A percentile compares a stretch with the other conserved stretches of the same genome.
phyloP scores from a whole-genome alignment of 2,113 vertebrate genomes.

The Urocynchramus pylzowi region DNA sequence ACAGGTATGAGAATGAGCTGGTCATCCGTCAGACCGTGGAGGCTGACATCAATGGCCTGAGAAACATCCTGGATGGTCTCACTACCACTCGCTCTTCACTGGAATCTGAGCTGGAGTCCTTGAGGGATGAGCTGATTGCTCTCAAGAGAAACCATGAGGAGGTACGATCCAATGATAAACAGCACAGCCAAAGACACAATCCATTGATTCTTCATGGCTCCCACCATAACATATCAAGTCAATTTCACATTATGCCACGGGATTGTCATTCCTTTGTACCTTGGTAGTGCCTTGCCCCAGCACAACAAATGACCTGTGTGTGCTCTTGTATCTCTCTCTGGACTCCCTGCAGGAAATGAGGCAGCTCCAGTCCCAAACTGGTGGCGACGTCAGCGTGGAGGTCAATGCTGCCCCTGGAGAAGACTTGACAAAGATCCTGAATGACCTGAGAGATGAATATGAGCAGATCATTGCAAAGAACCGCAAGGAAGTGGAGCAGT shows the following conservation, averaged over 20 bases:
- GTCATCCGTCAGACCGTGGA: conserved; percentile 50
- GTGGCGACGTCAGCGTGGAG: conserved; percentile 64
- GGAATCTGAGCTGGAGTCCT: not conserved
- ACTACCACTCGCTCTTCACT: conserved; percentile 16
- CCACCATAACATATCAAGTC: not conserved
- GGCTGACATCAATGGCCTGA: conserved; percentile 57
- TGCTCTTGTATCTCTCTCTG: not conserved
- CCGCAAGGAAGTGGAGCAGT: conserved; percentile 77
- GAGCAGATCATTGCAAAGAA: conserved; percentile 78
- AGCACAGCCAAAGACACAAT: not conserved
- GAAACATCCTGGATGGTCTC: conserved; percentile 58
- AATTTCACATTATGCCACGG: not conserved
- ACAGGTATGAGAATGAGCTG: conserved; percentile 66
- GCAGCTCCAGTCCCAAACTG: conserved; percentile 28
- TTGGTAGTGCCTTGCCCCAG: not conserved
- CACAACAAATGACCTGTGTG: not conserved
- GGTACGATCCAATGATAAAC: not conserved
- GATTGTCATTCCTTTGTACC: not conserved
- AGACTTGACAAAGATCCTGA: conserved; percentile 63
- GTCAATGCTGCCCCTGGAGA: conserved; percentile 57
- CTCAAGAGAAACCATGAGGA: conserved; percentile 72
- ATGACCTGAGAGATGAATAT: conserved; percentile 74
- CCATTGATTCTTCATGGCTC: not conserved
- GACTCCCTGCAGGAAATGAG: conserved; percentile 33
- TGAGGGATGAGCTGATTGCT: conserved; percentile 46